These are phyloP conservation scores for Chaetodon auriga DNA, from an alignment of 2,113 vertebrate species.

Conservation along the genomic window DNA sequence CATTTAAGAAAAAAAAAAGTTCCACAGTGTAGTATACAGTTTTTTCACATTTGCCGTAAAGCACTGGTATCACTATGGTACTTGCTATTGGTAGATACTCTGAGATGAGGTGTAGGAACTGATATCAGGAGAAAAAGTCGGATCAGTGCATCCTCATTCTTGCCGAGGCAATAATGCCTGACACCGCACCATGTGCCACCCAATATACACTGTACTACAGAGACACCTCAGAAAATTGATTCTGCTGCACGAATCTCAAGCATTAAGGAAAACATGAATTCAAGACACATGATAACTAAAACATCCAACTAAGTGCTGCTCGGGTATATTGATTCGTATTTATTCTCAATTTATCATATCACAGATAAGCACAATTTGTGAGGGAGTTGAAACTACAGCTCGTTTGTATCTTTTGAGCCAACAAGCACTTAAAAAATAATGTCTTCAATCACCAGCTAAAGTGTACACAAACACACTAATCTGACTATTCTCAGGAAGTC, in stretches of 20 bases:
- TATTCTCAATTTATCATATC: slow-evolving; percentile 1
- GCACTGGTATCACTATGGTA: neutral
- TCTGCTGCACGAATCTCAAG: neutral
- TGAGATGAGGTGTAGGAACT: neutral
- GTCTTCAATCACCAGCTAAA: neutral
- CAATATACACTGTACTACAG: neutral
- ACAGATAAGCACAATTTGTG: neutral
- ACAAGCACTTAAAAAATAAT: neutral
- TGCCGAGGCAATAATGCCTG: neutral
- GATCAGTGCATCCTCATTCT: neutral
- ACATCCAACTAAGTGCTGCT: neutral
- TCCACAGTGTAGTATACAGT: neutral
- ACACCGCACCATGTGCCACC: neutral
- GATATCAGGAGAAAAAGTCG: neutral
- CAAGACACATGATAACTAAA: neutral
- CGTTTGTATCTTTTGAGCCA: neutral
- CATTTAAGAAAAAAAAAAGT: neutral
- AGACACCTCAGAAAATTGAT: neutral
- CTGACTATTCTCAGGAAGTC: neutral
- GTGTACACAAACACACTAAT: neutral
- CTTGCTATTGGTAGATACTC: neutral
- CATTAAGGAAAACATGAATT: neutral
- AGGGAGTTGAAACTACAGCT: slow-evolving; percentile 2
- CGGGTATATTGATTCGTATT: neutral
- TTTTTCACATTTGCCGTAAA: neutral